phyloP scores from a whole-genome alignment of 2,113 vertebrate genomes.

The Actenoides hombroni region DNA sequence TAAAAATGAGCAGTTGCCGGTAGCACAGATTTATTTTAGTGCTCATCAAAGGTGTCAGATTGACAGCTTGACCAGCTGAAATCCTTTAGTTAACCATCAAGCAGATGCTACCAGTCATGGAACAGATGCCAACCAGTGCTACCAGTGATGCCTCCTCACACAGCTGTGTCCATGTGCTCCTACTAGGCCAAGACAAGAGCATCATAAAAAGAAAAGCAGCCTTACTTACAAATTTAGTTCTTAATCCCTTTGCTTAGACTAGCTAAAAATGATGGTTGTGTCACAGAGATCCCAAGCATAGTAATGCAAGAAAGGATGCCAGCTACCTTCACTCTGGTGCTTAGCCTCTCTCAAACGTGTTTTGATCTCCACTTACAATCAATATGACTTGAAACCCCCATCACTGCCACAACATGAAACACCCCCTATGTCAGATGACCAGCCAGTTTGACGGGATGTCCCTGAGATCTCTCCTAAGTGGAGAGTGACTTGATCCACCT shows the following conservation, averaged over 20 bases:
- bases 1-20: not conserved
- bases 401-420: not conserved
- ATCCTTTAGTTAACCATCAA: not conserved
- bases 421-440: not conserved
- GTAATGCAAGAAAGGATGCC: not conserved
- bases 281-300: not conserved
- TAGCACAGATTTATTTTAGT: conserved; percentile 25
- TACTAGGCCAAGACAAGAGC: not conserved
- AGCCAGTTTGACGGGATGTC: not conserved
- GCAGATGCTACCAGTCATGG: not conserved
- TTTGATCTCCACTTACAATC: not conserved
- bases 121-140: not conserved
- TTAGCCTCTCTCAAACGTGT: not conserved
- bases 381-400: not conserved
- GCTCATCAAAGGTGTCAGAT: conserved; percentile 24
- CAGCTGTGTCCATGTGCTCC: not conserved
- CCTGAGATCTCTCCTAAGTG: not conserved
- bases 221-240: not conserved
- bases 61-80: conserved; percentile 18
- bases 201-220: not conserved
- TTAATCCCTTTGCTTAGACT: not conserved
- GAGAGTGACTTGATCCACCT: not conserved
- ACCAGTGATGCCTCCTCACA: not conserved
- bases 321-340: not conserved
- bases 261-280: not conserved